Evolutionary conservation across 2,797 vertebrate species (phyloP).

Genomic region (Florisuga fusca): DNA sequence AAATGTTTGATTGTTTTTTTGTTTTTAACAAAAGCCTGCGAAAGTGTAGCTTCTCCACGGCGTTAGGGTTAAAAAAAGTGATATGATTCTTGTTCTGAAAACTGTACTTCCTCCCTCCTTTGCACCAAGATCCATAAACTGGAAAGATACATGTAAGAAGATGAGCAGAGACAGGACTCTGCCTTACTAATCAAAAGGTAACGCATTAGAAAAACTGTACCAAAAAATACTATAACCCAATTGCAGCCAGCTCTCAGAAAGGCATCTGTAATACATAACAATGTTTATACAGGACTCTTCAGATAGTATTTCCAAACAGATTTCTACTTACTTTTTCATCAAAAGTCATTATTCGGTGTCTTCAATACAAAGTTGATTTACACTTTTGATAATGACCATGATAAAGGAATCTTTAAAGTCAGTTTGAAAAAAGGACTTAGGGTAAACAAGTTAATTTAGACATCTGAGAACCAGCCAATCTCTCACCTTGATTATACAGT

Average conservation of each 20-base stretch:
- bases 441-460: not conserved
- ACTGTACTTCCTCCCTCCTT: not conserved
- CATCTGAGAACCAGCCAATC: not conserved
- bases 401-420: not conserved
- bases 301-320: not conserved
- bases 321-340: not conserved
- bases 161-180: not conserved
- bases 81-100: not conserved
- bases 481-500: accelerated
- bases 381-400: not conserved
- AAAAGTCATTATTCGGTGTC: not conserved
- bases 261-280: not conserved
- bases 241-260: not conserved
- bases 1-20: not conserved
- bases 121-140: not conserved
- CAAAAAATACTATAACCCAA: not conserved
- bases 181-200: not conserved
- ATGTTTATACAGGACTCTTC: not conserved
- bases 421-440: not conserved
- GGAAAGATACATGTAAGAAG: not conserved
- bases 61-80: not conserved
- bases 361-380: not conserved
- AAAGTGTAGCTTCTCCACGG: not conserved
- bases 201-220: not conserved
- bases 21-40: not conserved